Evolutionary conservation across 2,888 invertebrate genomes (phyloP).

Genomic region (Lutraria lutraria): DNA sequence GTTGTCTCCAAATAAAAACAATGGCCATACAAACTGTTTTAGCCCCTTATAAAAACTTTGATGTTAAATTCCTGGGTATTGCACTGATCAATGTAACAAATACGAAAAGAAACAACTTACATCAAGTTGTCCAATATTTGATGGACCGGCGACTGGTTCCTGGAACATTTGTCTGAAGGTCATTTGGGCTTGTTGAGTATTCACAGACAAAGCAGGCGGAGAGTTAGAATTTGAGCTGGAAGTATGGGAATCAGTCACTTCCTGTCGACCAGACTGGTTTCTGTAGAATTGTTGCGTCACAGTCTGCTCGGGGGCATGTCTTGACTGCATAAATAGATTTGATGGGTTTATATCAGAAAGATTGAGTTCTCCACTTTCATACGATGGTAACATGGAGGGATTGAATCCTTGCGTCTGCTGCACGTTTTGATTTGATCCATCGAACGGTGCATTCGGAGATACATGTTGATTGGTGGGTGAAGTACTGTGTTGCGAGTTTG

Average conservation of each 20-base stretch:
- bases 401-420: constrained; percentile 32
- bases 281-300: constrained; percentile 38
- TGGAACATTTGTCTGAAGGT: constrained; percentile 61
- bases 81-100: not conserved
- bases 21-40: too few relatives aligned
- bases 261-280: constrained; percentile 33
- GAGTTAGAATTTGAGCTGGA: constrained; percentile 66
- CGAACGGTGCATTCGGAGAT: constrained; percentile 43
- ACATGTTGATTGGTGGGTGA: constrained; percentile 47
- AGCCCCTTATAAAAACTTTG: too few relatives aligned
- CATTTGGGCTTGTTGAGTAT: constrained; percentile 65
- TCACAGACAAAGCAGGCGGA: constrained; percentile 59
- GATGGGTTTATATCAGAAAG: constrained; percentile 27
- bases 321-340: constrained; percentile 41
- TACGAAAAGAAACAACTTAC: constrained; percentile 26
- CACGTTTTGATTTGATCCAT: constrained; percentile 34
- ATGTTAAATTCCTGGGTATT: too few relatives aligned
- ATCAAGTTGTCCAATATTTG: constrained; percentile 36
- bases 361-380: not conserved
- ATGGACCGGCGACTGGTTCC: constrained; percentile 56
- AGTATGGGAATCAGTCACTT: constrained; percentile 32
- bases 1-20: too few relatives aligned
- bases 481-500: constrained; percentile 59
- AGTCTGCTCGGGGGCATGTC: constrained; percentile 30
- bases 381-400: not conserved